Percentiles rank a stretch among this genome's conserved stretches.
These are phyloP conservation scores for Cantharis flavilabris DNA, from an alignment of 2,888 invertebrate species.

Conservation along the genomic window DNA sequence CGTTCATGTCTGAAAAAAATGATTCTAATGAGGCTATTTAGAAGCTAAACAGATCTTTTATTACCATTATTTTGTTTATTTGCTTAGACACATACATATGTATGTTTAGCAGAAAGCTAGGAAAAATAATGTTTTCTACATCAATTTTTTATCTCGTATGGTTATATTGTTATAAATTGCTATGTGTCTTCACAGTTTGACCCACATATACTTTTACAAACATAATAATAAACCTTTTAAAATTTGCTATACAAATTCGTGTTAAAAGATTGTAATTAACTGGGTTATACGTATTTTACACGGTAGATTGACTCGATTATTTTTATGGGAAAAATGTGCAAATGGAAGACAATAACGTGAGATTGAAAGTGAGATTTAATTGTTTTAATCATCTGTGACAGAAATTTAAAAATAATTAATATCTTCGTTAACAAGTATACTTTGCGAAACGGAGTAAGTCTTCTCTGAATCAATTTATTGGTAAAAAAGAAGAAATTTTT, in stretches of 20 bases:
- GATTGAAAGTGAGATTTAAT: not conserved
- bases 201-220: not conserved
- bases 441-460: too few species aligned
- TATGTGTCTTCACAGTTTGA: not conserved
- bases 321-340: not conserved
- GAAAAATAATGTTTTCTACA: not conserved
- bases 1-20: not conserved
- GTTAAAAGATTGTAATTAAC: not conserved
- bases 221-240: not conserved
- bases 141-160: not conserved
- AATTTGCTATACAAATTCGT: not conserved
- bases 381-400: not conserved
- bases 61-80: not conserved
- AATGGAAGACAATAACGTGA: not conserved
- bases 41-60: not conserved
- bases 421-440: too few species aligned
- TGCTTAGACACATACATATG: not conserved
- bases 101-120: not conserved
- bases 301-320: not conserved
- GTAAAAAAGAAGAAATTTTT: too few species aligned
- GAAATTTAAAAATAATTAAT: too few species aligned
- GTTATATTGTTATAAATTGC: not conserved
- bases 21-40: not conserved
- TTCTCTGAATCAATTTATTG: too few species aligned
- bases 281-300: not conserved